Evolutionary conservation across 2,797 vertebrate species (phyloP).

Genomic region (Parauchenoglanis ngamensis): DNA sequence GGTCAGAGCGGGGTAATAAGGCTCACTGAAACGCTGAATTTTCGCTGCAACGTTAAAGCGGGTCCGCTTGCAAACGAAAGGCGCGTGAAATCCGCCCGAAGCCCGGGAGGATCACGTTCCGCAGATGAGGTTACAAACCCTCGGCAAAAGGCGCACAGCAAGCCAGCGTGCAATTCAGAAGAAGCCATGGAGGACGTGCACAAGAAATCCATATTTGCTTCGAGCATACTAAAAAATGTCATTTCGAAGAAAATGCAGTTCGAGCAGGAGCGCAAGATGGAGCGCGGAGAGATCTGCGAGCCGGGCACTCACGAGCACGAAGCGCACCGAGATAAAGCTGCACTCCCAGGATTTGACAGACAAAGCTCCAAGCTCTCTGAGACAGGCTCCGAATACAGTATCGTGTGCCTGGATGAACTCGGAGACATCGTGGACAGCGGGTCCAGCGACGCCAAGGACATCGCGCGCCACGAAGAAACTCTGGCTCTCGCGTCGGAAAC

Average conservation of each 20-base stretch:
- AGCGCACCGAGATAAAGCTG: conserved; percentile 62
- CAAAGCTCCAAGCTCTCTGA: conserved; percentile 83
- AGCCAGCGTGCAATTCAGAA: conserved; percentile 60
- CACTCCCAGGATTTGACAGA: conserved; percentile 69
- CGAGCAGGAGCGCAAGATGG: conserved; percentile 96
- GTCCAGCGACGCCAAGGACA: conserved; percentile 78
- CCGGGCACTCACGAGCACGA: conserved; percentile 69
- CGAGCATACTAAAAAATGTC: conserved; percentile 92
- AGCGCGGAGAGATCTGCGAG: conserved; percentile 89
- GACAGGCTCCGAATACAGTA: conserved; percentile 76
- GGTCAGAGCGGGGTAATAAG: conserved; percentile 78
- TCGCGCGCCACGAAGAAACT: conserved; percentile 61
- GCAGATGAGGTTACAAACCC: conserved; percentile 79
- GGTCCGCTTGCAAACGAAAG: conserved; percentile 67
- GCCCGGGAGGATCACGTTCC: conserved; percentile 75
- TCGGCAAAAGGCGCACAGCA: conserved; percentile 67
- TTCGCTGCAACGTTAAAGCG: conserved; percentile 81
- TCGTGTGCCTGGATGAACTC: conserved; percentile 78
- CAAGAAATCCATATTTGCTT: conserved; percentile 90
- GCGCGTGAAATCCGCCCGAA: conserved; percentile 69
- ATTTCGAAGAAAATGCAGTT: conserved; percentile 98
- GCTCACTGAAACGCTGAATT: conserved; percentile 84
- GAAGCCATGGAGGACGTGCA: conserved; percentile 80
- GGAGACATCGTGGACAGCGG: conserved; percentile 75
- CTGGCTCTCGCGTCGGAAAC: conserved; percentile 59